Evolutionary conservation across 2,113 vertebrate genomes (phyloP).

Genomic region (Chroicocephalus ridibundus): DNA sequence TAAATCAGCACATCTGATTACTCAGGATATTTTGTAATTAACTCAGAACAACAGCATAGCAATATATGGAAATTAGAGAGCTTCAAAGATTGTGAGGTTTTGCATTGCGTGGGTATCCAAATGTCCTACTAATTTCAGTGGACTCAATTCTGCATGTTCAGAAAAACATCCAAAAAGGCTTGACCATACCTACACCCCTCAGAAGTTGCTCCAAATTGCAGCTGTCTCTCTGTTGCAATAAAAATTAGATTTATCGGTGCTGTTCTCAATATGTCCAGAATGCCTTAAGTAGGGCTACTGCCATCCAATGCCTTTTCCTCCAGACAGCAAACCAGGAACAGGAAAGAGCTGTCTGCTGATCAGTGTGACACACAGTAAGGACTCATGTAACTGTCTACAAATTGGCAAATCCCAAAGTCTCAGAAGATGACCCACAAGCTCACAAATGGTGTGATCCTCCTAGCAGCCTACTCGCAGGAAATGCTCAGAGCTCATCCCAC

Average conservation of each 20-base stretch:
- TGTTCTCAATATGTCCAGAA: too few species aligned
- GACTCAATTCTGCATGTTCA: neutral
- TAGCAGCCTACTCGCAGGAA: accelerated
- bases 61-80: neutral
- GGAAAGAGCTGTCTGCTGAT: neutral
- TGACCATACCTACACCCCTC: neutral
- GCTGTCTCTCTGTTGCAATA: neutral
- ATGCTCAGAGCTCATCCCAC: neutral
- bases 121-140: neutral
- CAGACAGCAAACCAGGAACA: neutral
- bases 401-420: neutral
- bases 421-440: neutral
- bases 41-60: neutral
- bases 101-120: neutral
- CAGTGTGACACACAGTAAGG: accelerated
- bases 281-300: neutral
- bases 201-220: neutral
- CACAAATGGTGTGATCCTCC: neutral
- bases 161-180: neutral
- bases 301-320: neutral
- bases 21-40: neutral
- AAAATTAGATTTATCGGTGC: neutral
- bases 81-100: neutral
- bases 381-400: neutral
- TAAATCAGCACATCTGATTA: neutral